Conservation (phyloP, 1,140 invertebrate species). For the Ptiloglossa arizonensis region DNA sequence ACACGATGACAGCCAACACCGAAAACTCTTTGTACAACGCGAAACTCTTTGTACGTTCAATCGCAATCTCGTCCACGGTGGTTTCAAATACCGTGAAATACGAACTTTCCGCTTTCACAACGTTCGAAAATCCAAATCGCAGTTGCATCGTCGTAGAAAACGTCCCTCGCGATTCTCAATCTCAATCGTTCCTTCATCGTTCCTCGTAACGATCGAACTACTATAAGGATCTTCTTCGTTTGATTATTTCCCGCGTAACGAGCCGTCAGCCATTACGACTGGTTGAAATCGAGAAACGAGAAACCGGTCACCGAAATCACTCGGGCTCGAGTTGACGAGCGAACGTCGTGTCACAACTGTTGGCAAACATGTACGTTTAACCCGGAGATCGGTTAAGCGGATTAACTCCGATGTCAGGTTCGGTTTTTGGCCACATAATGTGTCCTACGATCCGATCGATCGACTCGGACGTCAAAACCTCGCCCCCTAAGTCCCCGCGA, state of each 20-base stretch:
- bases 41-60: too few relatives aligned
- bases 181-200: too few relatives aligned
- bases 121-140: neutral
- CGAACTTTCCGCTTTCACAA: neutral
- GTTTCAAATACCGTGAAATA: neutral
- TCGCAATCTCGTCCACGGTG: too few relatives aligned
- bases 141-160: neutral
- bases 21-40: too few relatives aligned
- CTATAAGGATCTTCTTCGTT: neutral
- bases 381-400: neutral
- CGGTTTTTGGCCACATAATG: neutral
- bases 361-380: neutral
- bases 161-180: neutral
- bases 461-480: slow-evolving; percentile 16
- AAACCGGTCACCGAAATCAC: neutral
- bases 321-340: neutral
- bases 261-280: neutral
- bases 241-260: neutral
- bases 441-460: neutral
- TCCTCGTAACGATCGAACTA: too few relatives aligned
- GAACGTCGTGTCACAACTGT: neutral
- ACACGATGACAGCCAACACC: too few relatives aligned
- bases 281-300: neutral
- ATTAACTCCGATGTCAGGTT: neutral
- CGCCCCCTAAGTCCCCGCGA: neutral